Evolutionary conservation across 2,113 vertebrate species (phyloP).

Genomic region (Lepus americanus): DNA sequence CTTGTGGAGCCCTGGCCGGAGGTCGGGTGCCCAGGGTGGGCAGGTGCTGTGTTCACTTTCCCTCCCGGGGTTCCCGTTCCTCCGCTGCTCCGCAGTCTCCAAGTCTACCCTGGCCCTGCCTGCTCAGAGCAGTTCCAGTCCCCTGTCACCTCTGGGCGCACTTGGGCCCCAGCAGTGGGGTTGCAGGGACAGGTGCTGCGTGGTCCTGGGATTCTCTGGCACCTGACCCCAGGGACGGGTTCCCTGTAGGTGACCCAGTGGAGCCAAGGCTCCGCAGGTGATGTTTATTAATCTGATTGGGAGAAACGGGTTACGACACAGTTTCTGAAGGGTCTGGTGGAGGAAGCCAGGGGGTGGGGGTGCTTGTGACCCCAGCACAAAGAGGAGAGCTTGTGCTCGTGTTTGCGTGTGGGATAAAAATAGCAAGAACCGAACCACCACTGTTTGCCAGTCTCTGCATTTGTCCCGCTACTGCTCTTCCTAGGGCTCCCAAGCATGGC

Average conservation of each 20-base stretch:
- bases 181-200: neutral
- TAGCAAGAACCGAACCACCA: neutral
- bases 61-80: neutral
- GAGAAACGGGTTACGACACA: neutral
- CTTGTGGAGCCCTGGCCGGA: neutral
- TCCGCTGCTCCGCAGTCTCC: neutral
- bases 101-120: neutral
- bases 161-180: neutral
- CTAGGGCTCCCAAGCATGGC: neutral
- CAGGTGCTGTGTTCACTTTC: neutral
- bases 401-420: neutral
- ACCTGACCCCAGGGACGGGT: neutral
- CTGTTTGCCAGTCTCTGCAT: neutral
- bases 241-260: neutral
- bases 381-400: neutral
- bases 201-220: neutral
- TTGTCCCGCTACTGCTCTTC: neutral
- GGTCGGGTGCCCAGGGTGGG: neutral
- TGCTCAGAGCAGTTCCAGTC: too few species aligned
- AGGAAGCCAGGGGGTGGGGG: rapidly evolving
- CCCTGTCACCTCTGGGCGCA: rapidly evolving
- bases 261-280: neutral
- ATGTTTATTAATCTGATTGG: neutral
- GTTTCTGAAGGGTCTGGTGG: neutral
- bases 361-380: neutral